Evolutionary conservation across 1,140 invertebrate genomes (phyloP).

Genomic region (Trigoniulus corallinus): DNA sequence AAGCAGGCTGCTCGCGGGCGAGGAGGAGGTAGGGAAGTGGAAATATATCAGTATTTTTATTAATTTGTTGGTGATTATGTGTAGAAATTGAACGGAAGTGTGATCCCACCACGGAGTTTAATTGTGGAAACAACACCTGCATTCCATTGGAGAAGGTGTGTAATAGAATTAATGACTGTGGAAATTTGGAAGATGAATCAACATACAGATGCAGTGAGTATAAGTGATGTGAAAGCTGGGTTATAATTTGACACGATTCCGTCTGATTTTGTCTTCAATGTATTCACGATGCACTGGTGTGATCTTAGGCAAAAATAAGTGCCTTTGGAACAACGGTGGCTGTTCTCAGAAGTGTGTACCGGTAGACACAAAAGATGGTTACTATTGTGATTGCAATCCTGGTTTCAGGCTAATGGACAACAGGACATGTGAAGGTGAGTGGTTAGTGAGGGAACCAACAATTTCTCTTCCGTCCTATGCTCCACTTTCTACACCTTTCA

Average conservation of each 20-base stretch:
- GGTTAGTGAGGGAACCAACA: neutral
- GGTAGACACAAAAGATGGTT: constrained; percentile 55
- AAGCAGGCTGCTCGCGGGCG: too few relatives aligned
- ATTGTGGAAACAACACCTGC: constrained; percentile 61
- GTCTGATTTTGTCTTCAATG: constrained; percentile 6
- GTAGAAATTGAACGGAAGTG: too few relatives aligned
- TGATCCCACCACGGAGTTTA: constrained; percentile 53
- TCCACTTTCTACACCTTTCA: too few relatives aligned
- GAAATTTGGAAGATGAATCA: constrained; percentile 63
- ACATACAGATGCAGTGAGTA: constrained; percentile 14
- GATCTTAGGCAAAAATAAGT: constrained; percentile 49
- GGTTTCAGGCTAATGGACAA: constrained; percentile 52
- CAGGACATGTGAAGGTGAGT: constrained; percentile 54
- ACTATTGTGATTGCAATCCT: constrained; percentile 54
- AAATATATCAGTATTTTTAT: too few relatives aligned
- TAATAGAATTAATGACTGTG: constrained; percentile 63
- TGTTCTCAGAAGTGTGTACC: constrained; percentile 66
- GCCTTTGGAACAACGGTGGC: constrained; percentile 59
- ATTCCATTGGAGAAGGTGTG: constrained; percentile 56
- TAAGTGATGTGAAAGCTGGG: too few relatives aligned
- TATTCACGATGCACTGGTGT: constrained; percentile 7
- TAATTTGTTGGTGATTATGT: too few relatives aligned
- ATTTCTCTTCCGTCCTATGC: too few relatives aligned
- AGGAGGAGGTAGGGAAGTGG: too few relatives aligned
- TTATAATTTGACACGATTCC: neutral